Evolutionary conservation across 1,140 invertebrate species (phyloP).

Genomic region (Sitobion miscanthi): DNA sequence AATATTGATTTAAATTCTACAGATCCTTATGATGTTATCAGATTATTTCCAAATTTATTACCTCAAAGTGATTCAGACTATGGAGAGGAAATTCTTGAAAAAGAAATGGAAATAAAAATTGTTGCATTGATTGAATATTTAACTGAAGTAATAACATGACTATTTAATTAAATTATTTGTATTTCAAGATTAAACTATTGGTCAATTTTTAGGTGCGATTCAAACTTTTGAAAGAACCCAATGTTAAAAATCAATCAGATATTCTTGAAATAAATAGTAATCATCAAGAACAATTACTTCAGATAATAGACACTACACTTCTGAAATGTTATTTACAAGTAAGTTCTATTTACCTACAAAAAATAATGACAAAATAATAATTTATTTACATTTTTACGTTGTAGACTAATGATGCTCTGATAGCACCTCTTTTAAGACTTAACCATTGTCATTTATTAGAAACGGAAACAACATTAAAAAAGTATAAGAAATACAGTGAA

Average conservation of each 20-base stretch:
- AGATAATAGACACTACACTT: slow-evolving; percentile 95
- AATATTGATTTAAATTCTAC: slow-evolving; percentile 58
- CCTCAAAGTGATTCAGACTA: slow-evolving; percentile 70
- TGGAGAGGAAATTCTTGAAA: slow-evolving; percentile 63
- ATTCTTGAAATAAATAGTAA: slow-evolving; percentile 24
- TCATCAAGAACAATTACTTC: slow-evolving; percentile 72
- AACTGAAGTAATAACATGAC: slow-evolving; percentile 74
- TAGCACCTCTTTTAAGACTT: slow-evolving; percentile 87
- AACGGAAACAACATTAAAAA: slow-evolving; percentile 86
- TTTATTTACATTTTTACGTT: slow-evolving; percentile 57
- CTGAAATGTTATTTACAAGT: slow-evolving; percentile 95
- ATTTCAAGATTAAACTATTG: neutral
- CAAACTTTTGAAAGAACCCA: slow-evolving; percentile 61
- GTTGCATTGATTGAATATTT: slow-evolving; percentile 89
- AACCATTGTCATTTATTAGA: slow-evolving; percentile 96
- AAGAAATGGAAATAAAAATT: slow-evolving; percentile 87
- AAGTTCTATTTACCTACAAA: slow-evolving; percentile 56
- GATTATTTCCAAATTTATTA: slow-evolving; percentile 88
- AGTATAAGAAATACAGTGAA: slow-evolving; percentile 88
- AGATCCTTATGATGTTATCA: slow-evolving; percentile 94
- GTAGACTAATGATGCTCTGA: slow-evolving; percentile 91
- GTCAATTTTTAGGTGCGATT: slow-evolving; percentile 59
- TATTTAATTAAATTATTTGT: slow-evolving; percentile 62
- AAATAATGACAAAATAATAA: slow-evolving; percentile 11
- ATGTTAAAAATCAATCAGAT: neutral